Conservation (phyloP, 2,888 invertebrate genomes). For the Orthonevra nobilis region DNA sequence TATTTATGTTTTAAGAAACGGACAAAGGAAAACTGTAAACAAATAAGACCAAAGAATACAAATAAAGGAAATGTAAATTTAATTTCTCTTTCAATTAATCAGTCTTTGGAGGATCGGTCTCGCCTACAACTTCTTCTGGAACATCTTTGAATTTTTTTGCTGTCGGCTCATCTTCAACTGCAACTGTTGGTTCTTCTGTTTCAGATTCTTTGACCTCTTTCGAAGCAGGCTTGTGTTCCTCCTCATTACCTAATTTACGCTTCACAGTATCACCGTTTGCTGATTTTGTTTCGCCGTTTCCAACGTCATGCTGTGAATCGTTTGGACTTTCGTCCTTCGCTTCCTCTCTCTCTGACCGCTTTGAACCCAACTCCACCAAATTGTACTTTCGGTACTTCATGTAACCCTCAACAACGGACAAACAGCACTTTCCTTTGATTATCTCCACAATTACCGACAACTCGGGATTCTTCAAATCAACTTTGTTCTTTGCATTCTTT, state of each 20-base stretch:
- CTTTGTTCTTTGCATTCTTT: constrained; percentile 87
- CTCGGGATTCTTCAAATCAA: constrained; percentile 89
- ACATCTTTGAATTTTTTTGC: constrained; percentile 22
- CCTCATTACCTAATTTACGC: neutral
- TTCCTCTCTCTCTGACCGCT: constrained; percentile 64
- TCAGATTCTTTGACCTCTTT: too few relatives aligned
- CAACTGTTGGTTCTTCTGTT: neutral
- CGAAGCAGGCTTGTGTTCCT: neutral
- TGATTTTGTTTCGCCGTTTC: too few relatives aligned
- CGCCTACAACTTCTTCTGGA: neutral
- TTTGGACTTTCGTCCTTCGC: neutral
- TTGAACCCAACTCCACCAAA: constrained; percentile 82
- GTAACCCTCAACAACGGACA: constrained; percentile 91
- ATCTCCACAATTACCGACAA: constrained; percentile 91
- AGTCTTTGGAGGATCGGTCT: too few relatives aligned
- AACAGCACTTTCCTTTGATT: constrained; percentile 88
- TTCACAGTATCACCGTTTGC: too few relatives aligned
- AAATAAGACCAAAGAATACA: constrained; percentile 42
- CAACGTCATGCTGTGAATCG: too few relatives aligned
- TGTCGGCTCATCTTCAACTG: constrained; percentile 5
- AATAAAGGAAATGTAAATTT: constrained; percentile 31
- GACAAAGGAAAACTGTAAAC: neutral
- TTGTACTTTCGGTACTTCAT: constrained; percentile 91
- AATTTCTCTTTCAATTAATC: neutral
- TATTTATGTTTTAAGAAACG: constrained; percentile 41